phyloP scores from a whole-genome alignment of 2,797 vertebrate genomes.

The Propithecus perrieri region DNA sequence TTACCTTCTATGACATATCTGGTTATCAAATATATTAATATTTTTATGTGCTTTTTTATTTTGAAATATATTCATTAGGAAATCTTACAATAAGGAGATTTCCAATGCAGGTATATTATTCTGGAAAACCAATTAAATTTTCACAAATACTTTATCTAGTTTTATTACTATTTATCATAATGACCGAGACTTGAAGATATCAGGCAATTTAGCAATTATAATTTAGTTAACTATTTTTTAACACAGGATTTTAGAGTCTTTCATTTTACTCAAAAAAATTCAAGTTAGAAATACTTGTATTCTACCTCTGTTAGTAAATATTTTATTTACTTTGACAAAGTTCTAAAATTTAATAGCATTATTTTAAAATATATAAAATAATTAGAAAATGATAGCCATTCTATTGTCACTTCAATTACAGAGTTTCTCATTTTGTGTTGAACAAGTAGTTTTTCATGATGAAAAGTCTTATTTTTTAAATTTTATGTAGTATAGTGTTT shows the following conservation, averaged over 20 bases:
- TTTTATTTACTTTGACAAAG: neutral
- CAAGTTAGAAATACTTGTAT: neutral
- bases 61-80: neutral
- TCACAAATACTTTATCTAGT: neutral
- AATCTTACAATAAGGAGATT: neutral
- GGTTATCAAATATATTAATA: neutral
- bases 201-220: neutral
- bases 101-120: neutral
- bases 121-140: neutral
- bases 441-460: neutral
- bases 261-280: neutral
- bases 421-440: neutral
- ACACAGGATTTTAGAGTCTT: neutral
- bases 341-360: neutral
- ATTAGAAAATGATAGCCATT: neutral
- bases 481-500: neutral
- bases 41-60: neutral
- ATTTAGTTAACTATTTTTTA: neutral
- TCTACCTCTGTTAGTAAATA: neutral
- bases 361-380: neutral
- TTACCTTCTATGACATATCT: neutral
- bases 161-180: neutral
- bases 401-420: neutral
- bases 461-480: neutral
- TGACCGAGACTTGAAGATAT: neutral